Conservation (phyloP, 2,113 vertebrate species). For the Lagopus leucura region DNA sequence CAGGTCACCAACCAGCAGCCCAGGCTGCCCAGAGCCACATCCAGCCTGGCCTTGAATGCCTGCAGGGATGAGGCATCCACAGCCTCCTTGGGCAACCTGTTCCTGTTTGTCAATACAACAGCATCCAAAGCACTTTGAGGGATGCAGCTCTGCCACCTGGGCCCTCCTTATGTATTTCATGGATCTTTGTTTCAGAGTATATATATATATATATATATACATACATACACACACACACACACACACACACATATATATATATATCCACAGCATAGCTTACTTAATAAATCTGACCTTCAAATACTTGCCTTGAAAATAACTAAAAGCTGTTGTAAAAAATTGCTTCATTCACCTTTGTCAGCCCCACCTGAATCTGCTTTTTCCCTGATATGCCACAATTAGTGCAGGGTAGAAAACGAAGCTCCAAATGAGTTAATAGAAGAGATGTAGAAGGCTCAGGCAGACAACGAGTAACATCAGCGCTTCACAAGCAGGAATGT, state of each 20-base stretch:
- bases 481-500: constrained; percentile 12
- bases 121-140: background rate
- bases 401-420: background rate
- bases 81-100: too few species aligned
- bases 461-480: rapidly evolving
- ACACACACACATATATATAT: too few species aligned
- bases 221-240: too few species aligned
- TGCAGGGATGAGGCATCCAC: too few species aligned
- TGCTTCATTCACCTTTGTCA: background rate
- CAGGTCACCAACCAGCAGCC: too few species aligned
- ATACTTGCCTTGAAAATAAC: background rate
- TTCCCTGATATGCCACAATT: background rate
- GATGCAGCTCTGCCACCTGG: background rate
- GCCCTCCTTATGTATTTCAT: background rate
- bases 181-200: background rate
- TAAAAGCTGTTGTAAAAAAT: background rate
- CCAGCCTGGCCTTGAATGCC: too few species aligned
- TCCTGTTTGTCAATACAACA: background rate
- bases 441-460: background rate
- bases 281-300: background rate
- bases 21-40: too few species aligned
- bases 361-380: rapidly evolving
- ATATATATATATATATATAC: too few species aligned
- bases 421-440: background rate
- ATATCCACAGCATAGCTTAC: rapidly evolving